A percentile compares a stretch with the other conserved stretches of the same genome.
Evolutionary conservation across 2,797 vertebrate genomes (phyloP).

Genomic region (Craterocephalus amniculus): DNA sequence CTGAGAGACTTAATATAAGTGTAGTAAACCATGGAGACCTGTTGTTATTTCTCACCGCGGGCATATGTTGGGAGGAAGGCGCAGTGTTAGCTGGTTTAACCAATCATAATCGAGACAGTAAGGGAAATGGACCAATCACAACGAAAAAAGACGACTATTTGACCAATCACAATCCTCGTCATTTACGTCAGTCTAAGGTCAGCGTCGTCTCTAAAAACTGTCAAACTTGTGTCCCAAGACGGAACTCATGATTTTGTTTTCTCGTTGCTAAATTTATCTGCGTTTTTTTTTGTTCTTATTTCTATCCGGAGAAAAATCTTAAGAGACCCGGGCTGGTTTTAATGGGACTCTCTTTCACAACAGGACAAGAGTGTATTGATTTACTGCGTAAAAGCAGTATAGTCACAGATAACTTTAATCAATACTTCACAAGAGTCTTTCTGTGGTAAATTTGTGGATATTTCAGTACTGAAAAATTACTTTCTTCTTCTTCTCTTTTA

Average conservation of each 20-base stretch:
- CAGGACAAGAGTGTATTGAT: slow-evolving; percentile 18
- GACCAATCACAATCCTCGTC: slow-evolving; percentile 40
- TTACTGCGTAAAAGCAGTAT: background rate
- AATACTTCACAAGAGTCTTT: background rate
- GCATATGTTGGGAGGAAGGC: background rate
- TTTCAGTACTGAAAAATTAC: background rate
- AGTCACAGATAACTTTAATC: background rate
- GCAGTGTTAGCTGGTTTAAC: background rate
- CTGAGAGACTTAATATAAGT: slow-evolving; percentile 18
- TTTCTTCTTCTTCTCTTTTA: too few relatives aligned
- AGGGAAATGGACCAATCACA: slow-evolving; percentile 34
- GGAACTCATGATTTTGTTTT: slow-evolving; percentile 18
- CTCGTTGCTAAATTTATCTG: slow-evolving; percentile 18
- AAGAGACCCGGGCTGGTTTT: background rate
- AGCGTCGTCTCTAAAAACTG: background rate
- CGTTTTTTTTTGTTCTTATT: slow-evolving; percentile 21
- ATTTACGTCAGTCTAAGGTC: slow-evolving; percentile 9
- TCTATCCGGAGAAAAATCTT: background rate
- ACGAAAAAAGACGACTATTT: fast-evolving
- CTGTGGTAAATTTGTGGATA: background rate
- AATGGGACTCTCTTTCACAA: slow-evolving; percentile 3
- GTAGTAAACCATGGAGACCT: slow-evolving; percentile 21
- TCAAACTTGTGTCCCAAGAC: slow-evolving; percentile 19
- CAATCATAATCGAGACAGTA: slow-evolving; percentile 43
- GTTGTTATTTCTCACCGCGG: slow-evolving; percentile 39